Conservation (phyloP, 1,140 invertebrate species). For the Epicauta chinensis region DNA sequence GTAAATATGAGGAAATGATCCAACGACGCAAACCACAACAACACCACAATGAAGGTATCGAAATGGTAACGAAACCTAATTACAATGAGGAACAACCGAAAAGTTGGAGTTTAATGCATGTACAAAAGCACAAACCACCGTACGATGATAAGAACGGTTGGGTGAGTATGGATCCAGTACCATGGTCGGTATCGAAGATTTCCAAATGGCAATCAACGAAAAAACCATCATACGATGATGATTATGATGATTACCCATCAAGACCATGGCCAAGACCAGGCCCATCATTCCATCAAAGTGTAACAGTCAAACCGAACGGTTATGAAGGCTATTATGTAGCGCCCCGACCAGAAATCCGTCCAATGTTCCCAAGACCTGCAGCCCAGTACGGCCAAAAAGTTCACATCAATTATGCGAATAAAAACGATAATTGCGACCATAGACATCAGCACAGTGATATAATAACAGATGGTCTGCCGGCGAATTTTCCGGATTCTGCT, state of each 20-base stretch:
- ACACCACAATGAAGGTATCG: conserved; percentile 44
- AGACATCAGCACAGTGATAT: conserved; percentile 44
- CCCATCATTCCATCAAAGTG: too few relatives aligned
- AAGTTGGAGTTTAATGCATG: conserved; percentile 46
- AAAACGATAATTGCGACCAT: conserved; percentile 29
- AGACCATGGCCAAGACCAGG: conserved; percentile 8
- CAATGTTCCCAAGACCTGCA: conserved; percentile 17
- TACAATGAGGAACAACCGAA: conserved; percentile 43
- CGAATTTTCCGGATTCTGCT: conserved; percentile 52
- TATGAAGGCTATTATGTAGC: conserved; percentile 18
- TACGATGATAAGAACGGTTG: conserved; percentile 66
- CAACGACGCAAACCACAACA: conserved; percentile 40
- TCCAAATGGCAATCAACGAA: conserved; percentile 61
- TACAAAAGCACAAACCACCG: conserved; percentile 50
- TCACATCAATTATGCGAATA: conserved; percentile 28
- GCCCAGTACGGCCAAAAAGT: conserved; percentile 29
- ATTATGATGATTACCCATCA: conserved; percentile 10
- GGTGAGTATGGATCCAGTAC: conserved; percentile 69
- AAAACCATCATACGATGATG: conserved; percentile 24
- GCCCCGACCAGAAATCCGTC: conserved; percentile 11
- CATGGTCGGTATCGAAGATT: conserved; percentile 72
- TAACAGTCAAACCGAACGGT: background rate
- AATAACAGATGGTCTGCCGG: conserved; percentile 59
- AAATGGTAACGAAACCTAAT: conserved; percentile 43
- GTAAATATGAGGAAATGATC: conserved; percentile 53